phyloP scores from a whole-genome alignment of 2,113 vertebrate genomes.

The Lamprologus ornatipinnis region DNA sequence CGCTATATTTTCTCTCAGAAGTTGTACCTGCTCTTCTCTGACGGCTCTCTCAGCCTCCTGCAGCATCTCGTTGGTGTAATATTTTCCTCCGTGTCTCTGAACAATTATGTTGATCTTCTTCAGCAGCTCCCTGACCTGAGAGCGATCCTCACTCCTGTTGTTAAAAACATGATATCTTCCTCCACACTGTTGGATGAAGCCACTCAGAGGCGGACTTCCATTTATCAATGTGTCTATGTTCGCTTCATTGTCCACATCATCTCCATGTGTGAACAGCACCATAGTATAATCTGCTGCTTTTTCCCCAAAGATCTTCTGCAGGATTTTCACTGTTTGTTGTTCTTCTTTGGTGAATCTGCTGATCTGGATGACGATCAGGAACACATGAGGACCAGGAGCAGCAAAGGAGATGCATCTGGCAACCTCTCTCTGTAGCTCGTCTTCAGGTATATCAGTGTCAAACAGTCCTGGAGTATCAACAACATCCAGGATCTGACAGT shows the following conservation, averaged over 20 bases:
- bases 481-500: background rate
- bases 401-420: background rate
- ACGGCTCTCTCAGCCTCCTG: background rate
- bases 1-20: rapidly evolving
- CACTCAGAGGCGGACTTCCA: rapidly evolving
- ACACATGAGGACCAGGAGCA: background rate
- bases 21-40: background rate
- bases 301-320: background rate
- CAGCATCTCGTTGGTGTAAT: background rate
- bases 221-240: background rate
- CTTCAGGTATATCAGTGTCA: background rate
- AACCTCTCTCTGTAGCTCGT: background rate
- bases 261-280: background rate
- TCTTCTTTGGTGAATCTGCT: background rate
- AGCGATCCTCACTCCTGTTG: background rate
- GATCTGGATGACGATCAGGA: rapidly evolving
- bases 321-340: background rate
- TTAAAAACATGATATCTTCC: background rate
- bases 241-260: background rate
- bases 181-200: background rate
- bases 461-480: background rate
- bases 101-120: background rate
- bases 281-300: background rate
- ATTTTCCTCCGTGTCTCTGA: background rate
- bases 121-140: background rate